Percentiles rank a stretch among this genome's conserved stretches.
Evolutionary conservation across 2,113 vertebrate genomes (phyloP).

Genomic region (Notothenia coriiceps): DNA sequence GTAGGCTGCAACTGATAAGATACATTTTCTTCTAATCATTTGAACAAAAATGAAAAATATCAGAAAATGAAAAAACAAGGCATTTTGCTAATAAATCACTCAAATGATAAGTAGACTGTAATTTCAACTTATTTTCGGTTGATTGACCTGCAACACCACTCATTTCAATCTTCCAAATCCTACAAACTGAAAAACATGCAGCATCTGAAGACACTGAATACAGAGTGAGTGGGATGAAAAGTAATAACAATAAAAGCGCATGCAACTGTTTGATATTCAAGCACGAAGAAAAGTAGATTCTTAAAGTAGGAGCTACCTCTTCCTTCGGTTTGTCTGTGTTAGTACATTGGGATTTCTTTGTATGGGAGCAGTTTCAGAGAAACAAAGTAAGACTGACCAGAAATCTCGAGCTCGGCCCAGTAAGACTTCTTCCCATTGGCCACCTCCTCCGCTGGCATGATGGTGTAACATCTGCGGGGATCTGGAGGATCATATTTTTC

Average conservation of each 20-base stretch:
- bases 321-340: background rate
- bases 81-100: background rate
- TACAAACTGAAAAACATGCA: background rate
- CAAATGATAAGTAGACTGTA: too few relatives aligned
- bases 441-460: conserved; percentile 98
- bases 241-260: background rate
- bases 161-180: background rate
- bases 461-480: conserved; percentile 98
- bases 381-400: conserved; percentile 86
- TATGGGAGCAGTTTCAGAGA: background rate
- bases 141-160: background rate
- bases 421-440: conserved; percentile 97
- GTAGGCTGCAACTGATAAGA: too few relatives aligned
- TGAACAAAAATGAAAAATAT: background rate
- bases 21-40: too few relatives aligned
- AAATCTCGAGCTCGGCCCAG: conserved; percentile 98
- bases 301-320: background rate
- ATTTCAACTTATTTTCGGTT: background rate
- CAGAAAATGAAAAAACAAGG: background rate
- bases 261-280: background rate
- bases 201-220: background rate
- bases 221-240: background rate
- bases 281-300: background rate
- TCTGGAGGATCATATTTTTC: conserved; percentile 99
- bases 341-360: background rate